Conservation (phyloP, 2,888 invertebrate genomes). For the Eremobia ochroleuca region DNA sequence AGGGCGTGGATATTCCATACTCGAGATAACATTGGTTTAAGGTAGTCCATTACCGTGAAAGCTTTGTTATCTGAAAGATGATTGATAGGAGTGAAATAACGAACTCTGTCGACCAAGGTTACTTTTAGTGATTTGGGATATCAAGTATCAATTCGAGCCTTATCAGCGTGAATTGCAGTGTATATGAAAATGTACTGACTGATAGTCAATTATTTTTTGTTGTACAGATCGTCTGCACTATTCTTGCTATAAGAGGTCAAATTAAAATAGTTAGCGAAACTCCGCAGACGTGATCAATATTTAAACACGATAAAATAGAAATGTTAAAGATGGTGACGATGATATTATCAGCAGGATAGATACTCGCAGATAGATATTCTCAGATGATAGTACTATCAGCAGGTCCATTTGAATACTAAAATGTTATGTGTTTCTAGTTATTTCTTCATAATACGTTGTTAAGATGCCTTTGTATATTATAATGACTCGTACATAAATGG, state of each 20-base stretch:
- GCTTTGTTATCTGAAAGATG: conserved; percentile 84
- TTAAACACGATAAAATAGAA: too few relatives aligned
- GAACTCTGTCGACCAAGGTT: conserved; percentile 40
- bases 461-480: background rate
- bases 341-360: too few relatives aligned
- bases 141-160: conserved; percentile 35
- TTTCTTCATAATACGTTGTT: background rate
- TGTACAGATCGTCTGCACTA: background rate
- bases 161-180: conserved; percentile 25
- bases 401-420: background rate
- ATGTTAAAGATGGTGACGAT: too few relatives aligned
- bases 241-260: background rate
- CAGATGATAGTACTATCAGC: background rate
- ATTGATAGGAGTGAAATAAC: conserved; percentile 70
- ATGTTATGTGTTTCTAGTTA: background rate
- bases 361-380: too few relatives aligned
- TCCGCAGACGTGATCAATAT: too few relatives aligned
- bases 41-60: conserved; percentile 88
- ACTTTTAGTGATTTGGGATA: conserved; percentile 43
- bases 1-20: conserved; percentile 58
- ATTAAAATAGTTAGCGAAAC: too few relatives aligned
- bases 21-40: conserved; percentile 78
- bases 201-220: background rate
- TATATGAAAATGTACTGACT: background rate
- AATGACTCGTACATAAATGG: background rate